Percentiles rank a stretch among this genome's conserved stretches.
Conservation (phyloP, 2,888 invertebrate species). For the Zygaena filipendulae region DNA sequence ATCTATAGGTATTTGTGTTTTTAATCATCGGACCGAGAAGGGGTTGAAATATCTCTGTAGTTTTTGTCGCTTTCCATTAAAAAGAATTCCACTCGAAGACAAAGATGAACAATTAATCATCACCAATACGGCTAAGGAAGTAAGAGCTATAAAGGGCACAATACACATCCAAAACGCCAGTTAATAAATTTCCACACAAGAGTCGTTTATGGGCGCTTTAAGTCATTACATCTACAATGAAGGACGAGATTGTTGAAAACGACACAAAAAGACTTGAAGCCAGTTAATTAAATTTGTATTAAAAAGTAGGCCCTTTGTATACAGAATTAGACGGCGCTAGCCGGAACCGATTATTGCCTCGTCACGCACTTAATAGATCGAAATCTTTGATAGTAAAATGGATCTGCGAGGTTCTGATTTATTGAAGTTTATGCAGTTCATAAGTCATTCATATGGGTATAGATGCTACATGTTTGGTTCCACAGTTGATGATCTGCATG, state of each 20-base stretch:
- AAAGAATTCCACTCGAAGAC: too few relatives aligned
- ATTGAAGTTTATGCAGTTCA: conserved; percentile 55
- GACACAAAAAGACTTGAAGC: conserved; percentile 43
- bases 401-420: conserved; percentile 45
- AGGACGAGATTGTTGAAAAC: conserved; percentile 46
- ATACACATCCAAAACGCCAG: conserved; percentile 39
- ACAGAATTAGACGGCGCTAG: conserved; percentile 49
- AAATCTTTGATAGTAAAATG: conserved; percentile 52
- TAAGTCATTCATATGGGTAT: too few relatives aligned
- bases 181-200: conserved; percentile 58
- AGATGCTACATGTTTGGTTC: too few relatives aligned
- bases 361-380: conserved; percentile 63
- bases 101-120: conserved; percentile 39
- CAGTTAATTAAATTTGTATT: conserved; percentile 67
- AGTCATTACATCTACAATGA: conserved; percentile 60
- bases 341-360: conserved; percentile 30
- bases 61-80: too few relatives aligned
- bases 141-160: conserved; percentile 36
- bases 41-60: too few relatives aligned
- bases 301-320: conserved; percentile 54
- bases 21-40: too few relatives aligned
- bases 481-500: too few relatives aligned
- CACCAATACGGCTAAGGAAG: conserved; percentile 30
- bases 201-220: conserved; percentile 55
- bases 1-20: too few relatives aligned